These are phyloP conservation scores for Pogonomyrmex barbatus DNA, from an alignment of 1,140 invertebrate species.

Conservation along the genomic window DNA sequence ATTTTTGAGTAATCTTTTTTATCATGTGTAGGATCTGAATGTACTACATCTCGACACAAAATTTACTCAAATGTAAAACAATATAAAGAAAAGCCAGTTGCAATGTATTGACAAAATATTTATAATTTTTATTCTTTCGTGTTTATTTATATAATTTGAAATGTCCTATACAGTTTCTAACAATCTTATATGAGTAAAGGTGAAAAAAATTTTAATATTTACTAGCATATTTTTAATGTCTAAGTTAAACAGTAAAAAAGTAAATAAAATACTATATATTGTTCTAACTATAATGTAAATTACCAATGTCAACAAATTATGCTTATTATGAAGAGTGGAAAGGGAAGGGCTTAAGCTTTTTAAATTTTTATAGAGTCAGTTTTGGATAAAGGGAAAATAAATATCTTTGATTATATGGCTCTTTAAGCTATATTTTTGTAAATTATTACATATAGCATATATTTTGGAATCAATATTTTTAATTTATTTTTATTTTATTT, in stretches of 20 bases:
- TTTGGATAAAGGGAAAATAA: too few species aligned
- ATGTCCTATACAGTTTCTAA: too few species aligned
- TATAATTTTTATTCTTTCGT: background rate
- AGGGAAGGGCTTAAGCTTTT: too few species aligned
- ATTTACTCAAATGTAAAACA: background rate
- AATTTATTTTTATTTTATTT: background rate
- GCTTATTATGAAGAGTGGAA: background rate
- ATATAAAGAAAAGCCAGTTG: background rate
- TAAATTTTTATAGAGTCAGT: too few species aligned
- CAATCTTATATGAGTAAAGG: too few species aligned
- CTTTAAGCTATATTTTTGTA: background rate
- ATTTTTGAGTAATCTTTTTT: background rate
- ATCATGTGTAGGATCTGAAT: background rate
- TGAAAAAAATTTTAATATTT: background rate
- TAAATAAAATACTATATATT: background rate
- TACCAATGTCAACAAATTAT: background rate
- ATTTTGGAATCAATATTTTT: background rate
- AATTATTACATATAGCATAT: background rate
- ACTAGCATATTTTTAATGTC: background rate
- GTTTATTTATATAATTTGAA: too few species aligned
- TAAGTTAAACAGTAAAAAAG: background rate
- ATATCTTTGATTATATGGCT: background rate
- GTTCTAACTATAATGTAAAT: background rate
- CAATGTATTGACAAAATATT: background rate
- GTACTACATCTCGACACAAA: background rate